Evolutionary conservation across 2,113 vertebrate genomes (phyloP).

Genomic region (Propithecus coquereli): DNA sequence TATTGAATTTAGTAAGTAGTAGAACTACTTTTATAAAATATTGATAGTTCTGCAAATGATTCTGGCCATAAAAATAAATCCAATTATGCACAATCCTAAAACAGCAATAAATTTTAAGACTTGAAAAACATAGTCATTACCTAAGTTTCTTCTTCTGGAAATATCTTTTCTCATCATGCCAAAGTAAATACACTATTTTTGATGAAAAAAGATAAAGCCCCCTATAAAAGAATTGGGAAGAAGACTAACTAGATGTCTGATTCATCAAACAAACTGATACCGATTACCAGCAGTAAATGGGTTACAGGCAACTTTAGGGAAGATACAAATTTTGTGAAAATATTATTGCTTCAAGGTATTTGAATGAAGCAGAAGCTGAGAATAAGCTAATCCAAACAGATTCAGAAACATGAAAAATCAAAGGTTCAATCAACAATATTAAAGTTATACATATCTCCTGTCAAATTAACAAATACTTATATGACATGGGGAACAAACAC

Average conservation of each 20-base stretch:
- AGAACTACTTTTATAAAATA: constrained; percentile 39
- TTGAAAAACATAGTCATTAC: not conserved
- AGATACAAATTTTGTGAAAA: constrained; percentile 40
- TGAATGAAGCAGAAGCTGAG: not conserved
- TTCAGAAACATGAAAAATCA: constrained; percentile 9
- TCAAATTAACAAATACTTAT: constrained; percentile 16
- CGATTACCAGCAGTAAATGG: not conserved
- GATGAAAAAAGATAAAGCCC: not conserved
- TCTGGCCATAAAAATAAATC: not conserved
- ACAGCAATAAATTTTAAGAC: not conserved
- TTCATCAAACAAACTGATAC: not conserved
- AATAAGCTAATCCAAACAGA: not conserved
- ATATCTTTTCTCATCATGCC: constrained; percentile 20
- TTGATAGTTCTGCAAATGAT: constrained; percentile 26
- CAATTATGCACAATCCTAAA: not conserved
- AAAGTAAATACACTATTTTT: constrained; percentile 26
- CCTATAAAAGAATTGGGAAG: not conserved
- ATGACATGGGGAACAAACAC: not conserved
- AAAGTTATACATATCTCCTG: constrained; percentile 34
- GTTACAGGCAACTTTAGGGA: not conserved
- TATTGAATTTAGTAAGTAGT: not conserved
- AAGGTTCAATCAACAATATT: constrained; percentile 25
- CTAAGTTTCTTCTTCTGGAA: constrained; percentile 39
- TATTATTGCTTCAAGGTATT: constrained; percentile 25
- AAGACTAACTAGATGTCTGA: not conserved